Conservation (phyloP, 2,888 invertebrate species). For the Punctoribates punctum region DNA sequence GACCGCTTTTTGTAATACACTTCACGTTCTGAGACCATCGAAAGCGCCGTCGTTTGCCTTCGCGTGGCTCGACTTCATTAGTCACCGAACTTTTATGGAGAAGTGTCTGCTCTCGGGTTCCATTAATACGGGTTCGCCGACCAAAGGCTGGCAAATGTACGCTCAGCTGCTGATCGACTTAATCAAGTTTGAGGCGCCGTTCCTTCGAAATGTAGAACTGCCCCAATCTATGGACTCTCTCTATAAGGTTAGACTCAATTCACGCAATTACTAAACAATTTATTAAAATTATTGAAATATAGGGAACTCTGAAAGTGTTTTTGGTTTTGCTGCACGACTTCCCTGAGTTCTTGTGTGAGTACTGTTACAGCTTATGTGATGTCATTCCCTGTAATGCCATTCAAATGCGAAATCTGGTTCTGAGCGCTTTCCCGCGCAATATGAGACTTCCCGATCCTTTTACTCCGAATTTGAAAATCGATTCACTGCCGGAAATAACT, state of each 20-base stretch:
- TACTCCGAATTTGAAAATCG: conserved; percentile 92
- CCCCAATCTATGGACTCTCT: conserved; percentile 87
- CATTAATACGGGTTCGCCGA: conserved; percentile 44
- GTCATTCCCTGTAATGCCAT: conserved; percentile 99
- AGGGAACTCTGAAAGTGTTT: conserved; percentile 79
- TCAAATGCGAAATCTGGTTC: conserved; percentile 93
- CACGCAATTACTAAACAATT: background rate
- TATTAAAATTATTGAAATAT: conserved; percentile 45
- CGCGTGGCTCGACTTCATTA: conserved; percentile 96
- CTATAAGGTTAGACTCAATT: conserved; percentile 72
- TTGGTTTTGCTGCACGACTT: conserved; percentile 96
- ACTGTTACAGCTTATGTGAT: conserved; percentile 98
- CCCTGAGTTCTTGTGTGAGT: conserved; percentile 98
- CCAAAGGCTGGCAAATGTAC: conserved; percentile 89
- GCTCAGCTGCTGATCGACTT: conserved; percentile 91
- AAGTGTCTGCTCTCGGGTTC: conserved; percentile 44
- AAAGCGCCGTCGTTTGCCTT: conserved; percentile 95
- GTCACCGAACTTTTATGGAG: conserved; percentile 89
- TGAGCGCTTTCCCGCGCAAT: conserved; percentile 95
- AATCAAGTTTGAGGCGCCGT: conserved; percentile 94
- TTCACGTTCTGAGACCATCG: conserved; percentile 85
- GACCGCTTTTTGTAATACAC: conserved; percentile 91
- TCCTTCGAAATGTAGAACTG: conserved; percentile 91
- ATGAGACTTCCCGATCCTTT: conserved; percentile 98
- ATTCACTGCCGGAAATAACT: conserved; percentile 81